Base-by-base conservation (phyloP, 2,888 invertebrate genomes). In the Conomelus anceps region DNA sequence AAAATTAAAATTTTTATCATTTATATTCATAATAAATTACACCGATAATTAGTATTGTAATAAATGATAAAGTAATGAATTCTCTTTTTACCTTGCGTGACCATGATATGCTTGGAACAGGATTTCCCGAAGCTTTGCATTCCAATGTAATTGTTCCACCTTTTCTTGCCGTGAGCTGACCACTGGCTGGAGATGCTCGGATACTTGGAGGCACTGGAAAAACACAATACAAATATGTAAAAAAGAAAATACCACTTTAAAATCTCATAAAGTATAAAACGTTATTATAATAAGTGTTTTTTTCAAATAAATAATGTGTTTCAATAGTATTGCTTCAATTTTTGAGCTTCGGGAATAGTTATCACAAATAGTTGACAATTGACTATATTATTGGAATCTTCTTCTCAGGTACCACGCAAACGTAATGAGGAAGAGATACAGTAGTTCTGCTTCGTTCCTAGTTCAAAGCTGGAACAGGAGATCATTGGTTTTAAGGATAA, bases 51-150 rank as follows among this genome's bases (percentile, higher is more conserved):
- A 13, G n/a, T n/a, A n/a, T n/a, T 20, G 13, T 23, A n/a, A 22
- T 17, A 24, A 41, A 93, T n/a, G 7, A 63, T 63, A 11, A 7
- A 26, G 26, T 4, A 26, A 26, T 26, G 26, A 4, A 26, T 4
- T 4, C n/a, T 63, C n/a, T n/a, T n/a, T n/a, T 94, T 91, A 95
- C 95, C 93, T 95, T 94, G 92, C 96, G 95, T 90, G 95, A 95
- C 96, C 96, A 96, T 22, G 94, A 94, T 90, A 96, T 96, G 23
- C 94, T 95, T 0, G 96, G 96, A 29, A 96, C 96, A 0, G 96
- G 96, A 93, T 96, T 96, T n/a, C 96, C 96, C 0, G 96, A 95
- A 0, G 96, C 96, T 90, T 96, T 94, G 92, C 96, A 96, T 93
- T 96, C 96, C 89, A 96, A 93, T 85, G 96, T 96, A 0, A 96